These are phyloP conservation scores for Narcine bancroftii DNA, from an alignment of 2,113 vertebrate genomes.

Conservation along the genomic window DNA sequence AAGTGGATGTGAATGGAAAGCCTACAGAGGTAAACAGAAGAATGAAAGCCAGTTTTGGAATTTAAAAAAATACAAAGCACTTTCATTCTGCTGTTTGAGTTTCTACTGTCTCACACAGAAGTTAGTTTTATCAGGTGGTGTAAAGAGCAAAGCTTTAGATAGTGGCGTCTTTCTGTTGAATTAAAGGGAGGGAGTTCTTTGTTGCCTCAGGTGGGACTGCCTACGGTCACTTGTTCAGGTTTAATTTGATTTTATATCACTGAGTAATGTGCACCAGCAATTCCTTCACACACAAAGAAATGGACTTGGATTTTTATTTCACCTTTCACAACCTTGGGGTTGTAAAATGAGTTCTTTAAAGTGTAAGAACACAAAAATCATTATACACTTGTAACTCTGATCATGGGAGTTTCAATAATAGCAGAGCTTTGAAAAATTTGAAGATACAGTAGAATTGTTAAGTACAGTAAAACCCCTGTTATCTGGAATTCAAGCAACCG, in stretches of 20 bases:
- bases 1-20: neutral
- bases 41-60: neutral
- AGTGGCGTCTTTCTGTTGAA: constrained; percentile 3
- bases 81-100: constrained; percentile 19
- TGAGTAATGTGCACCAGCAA: neutral
- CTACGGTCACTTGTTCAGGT: neutral
- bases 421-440: neutral
- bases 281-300: neutral
- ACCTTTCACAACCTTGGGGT: neutral
- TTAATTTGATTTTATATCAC: neutral
- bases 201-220: neutral
- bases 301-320: neutral
- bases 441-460: neutral
- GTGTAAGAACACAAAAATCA: neutral
- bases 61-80: neutral
- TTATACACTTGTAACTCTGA: neutral
- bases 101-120: neutral
- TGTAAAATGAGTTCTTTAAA: no score
- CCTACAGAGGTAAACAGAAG: neutral
- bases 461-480: no score
- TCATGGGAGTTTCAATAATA: neutral
- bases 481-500: no score
- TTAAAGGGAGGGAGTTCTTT: constrained; percentile 26
- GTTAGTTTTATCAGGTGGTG: constrained; percentile 1
- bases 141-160: neutral